Base-by-base conservation (phyloP, 2,888 invertebrate genomes). In the Caenorhabditis sp. region DNA sequence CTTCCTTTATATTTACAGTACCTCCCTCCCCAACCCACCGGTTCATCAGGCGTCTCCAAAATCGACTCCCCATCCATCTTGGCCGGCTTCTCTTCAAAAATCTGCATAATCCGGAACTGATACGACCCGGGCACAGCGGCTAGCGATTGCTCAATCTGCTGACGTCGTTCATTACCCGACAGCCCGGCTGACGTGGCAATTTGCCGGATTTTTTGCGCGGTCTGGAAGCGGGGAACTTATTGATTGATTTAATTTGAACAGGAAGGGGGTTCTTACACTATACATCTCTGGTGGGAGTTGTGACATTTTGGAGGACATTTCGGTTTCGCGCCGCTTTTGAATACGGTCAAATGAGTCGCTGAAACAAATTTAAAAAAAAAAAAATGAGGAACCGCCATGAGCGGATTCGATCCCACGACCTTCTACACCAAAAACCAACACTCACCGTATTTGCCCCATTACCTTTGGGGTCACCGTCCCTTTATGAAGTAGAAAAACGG, bases 281-380 rank as follows among this genome's bases (percentile, higher is more conserved):
- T 73, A 73, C 20, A 74, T 25, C 26, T 74, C 74, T 20, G 69
- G 74, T 17, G 74, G 74, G n/a, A 74, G 31, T 54, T 70, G 59
- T 20, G 60, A 63, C 63, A 70, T 67, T 20, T 60, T 67, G 38
- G 66, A 66, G 49, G 36, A 60, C 58, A 74, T 26, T 31, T 59
- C 69, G 26, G 53, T 63, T 20, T 66, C 66, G 31, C 69, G 69
- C 27, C 23, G 59, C 59, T 70, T 69, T 36, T 68, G 74, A 63
- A 74, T 70, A 49, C 60, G 56, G 2, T 74, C 69, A 31, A 63
- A 70, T 3, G 60, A 27, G 10, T 69, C 62, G 54, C 66, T 53
- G 0, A 57, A 25, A 57, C 3, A 57, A n/a, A n/a, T n/a, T n/a
- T n/a, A n/a, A n/a, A n/a, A n/a, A n/a, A n/a, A n/a, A n/a, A n/a